Evolutionary conservation across 1,140 invertebrate genomes (phyloP).

Genomic region (Cydia pomonella): DNA sequence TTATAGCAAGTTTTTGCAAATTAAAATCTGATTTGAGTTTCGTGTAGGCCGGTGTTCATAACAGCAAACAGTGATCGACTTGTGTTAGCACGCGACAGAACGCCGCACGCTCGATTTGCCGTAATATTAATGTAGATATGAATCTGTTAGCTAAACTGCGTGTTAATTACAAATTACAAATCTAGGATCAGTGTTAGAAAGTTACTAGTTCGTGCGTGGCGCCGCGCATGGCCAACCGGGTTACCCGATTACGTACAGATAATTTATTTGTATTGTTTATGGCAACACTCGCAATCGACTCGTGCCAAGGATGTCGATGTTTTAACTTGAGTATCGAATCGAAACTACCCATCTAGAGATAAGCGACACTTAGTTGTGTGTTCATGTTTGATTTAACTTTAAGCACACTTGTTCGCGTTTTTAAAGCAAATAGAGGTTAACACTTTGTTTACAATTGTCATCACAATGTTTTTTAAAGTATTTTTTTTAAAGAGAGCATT

Average conservation of each 20-base stretch:
- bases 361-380: too few relatives aligned
- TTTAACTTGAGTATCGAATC: neutral
- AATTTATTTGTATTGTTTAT: conserved; percentile 22
- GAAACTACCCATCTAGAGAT: too few relatives aligned
- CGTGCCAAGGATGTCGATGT: neutral
- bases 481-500: too few relatives aligned
- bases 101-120: conserved; percentile 20
- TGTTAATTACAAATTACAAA: conserved; percentile 15
- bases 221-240: conserved; percentile 27
- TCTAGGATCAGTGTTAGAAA: conserved; percentile 25
- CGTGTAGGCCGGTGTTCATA: neutral
- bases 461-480: too few relatives aligned
- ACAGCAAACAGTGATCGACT: neutral
- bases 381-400: too few relatives aligned
- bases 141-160: conserved; percentile 19
- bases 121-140: conserved; percentile 16
- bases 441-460: too few relatives aligned
- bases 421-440: too few relatives aligned
- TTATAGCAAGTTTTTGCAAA: neutral
- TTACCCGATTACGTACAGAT: conserved; percentile 24
- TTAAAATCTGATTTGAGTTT: too few relatives aligned
- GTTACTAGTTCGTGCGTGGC: conserved; percentile 23
- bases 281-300: neutral
- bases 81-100: neutral
- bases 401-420: too few relatives aligned